phyloP scores from a whole-genome alignment of 2,113 vertebrate species.

The Daubentonia madagascariensis region DNA sequence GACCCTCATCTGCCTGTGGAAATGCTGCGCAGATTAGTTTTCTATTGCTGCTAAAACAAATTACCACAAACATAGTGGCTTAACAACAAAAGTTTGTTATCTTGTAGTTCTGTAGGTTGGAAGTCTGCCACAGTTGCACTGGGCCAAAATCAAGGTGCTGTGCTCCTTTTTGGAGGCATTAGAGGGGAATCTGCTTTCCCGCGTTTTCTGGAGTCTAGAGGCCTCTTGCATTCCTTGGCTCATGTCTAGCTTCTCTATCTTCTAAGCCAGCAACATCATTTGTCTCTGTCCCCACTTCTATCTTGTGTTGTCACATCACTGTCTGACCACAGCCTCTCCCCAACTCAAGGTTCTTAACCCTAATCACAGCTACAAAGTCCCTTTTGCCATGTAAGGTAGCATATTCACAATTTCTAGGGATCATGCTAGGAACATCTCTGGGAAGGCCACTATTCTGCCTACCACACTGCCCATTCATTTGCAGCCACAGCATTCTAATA shows the following conservation, averaged over 20 bases:
- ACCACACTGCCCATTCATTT: neutral
- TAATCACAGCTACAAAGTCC: neutral
- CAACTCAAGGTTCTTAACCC: neutral
- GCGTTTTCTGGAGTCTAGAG: neutral
- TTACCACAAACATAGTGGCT: neutral
- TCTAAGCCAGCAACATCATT: neutral
- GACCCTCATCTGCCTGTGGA: neutral
- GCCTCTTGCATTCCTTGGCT: neutral
- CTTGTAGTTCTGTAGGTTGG: neutral
- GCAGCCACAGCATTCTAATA: neutral
- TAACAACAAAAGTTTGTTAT: neutral
- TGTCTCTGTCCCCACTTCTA: neutral
- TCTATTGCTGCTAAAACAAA: neutral
- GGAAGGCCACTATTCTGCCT: neutral
- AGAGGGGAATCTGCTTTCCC: too few relatives aligned
- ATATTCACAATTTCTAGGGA: neutral
- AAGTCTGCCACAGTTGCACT: neutral
- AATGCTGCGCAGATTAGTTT: neutral
- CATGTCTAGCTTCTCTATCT: neutral
- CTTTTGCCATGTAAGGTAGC: neutral
- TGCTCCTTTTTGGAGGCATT: neutral
- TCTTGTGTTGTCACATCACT: neutral
- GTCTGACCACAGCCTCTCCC: neutral
- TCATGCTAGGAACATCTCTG: neutral
- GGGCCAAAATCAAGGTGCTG: neutral